A percentile compares a stretch with the other conserved stretches of the same genome.
Conservation (phyloP, 2,797 vertebrate genomes). For the Lateolabrax maculatus region DNA sequence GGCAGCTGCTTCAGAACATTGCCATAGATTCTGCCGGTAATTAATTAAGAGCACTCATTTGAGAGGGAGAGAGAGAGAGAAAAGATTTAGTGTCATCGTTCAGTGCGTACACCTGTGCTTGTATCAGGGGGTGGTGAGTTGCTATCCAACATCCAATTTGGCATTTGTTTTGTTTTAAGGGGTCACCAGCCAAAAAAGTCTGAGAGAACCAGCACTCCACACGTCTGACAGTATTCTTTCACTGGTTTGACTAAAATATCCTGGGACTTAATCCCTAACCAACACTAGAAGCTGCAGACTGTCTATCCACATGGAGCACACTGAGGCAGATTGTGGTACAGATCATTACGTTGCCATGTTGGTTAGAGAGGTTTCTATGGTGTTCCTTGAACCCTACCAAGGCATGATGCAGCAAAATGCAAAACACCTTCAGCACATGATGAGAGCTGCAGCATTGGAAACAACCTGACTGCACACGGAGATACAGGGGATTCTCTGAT, state of each 20-base stretch:
- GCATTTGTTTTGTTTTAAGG: constrained; percentile 42
- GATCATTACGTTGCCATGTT: constrained; percentile 50
- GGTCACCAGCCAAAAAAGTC: constrained; percentile 49
- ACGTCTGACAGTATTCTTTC: constrained; percentile 4
- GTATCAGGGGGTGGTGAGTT: constrained; percentile 17
- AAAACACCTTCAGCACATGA: constrained; percentile 37
- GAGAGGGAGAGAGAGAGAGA: constrained; percentile 28
- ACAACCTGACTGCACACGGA: constrained; percentile 16
- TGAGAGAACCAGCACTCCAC: constrained; percentile 10
- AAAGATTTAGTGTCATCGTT: constrained; percentile 53
- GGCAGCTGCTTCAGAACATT: constrained; percentile 49
- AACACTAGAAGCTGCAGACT: constrained; percentile 9
- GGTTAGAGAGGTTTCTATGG: constrained; percentile 46
- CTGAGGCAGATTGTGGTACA: constrained; percentile 32
- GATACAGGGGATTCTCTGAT: constrained; percentile 45
- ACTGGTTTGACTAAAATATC: constrained; percentile 20
- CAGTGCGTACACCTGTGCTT: constrained; percentile 62
- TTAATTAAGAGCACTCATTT: constrained; percentile 67
- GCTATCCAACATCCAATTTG: constrained; percentile 46
- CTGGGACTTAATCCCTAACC: constrained; percentile 24
- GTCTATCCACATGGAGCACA: background rate
- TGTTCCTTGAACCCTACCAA: constrained; percentile 41
- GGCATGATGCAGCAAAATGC: constrained; percentile 63
- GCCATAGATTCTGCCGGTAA: constrained; percentile 51
- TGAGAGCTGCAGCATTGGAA: constrained; percentile 33